These are phyloP conservation scores for Eucera pruinosa DNA, from an alignment of 2,888 invertebrate species.

Conservation along the genomic window DNA sequence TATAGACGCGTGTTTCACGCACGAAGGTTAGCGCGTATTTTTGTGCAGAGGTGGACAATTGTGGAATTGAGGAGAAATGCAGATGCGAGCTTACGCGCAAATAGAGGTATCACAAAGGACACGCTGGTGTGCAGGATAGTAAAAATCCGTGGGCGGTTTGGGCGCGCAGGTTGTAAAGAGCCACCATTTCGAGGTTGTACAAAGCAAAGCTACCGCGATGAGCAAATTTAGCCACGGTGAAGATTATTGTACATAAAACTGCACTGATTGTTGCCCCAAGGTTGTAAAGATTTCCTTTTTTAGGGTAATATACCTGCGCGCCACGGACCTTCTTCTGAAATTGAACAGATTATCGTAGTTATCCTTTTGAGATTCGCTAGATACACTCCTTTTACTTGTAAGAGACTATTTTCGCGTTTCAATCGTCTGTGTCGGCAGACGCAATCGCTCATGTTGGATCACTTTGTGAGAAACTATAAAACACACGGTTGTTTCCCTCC, in stretches of 20 bases:
- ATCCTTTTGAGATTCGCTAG: conserved; percentile 54
- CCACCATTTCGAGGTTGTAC: conserved; percentile 37
- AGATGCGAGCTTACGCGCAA: conserved; percentile 1
- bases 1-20: conserved; percentile 67
- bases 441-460: conserved; percentile 27
- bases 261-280: conserved; percentile 62
- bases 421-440: conserved; percentile 42
- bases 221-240: conserved; percentile 37
- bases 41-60: conserved; percentile 43
- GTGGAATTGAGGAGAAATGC: conserved; percentile 18
- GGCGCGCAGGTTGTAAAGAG: conserved; percentile 46
- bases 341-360: conserved; percentile 50
- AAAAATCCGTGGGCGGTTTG: conserved; percentile 54
- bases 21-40: conserved; percentile 41
- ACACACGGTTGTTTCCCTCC: neutral
- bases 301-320: conserved; percentile 18
- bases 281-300: conserved; percentile 62
- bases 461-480: conserved; percentile 18
- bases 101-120: conserved; percentile 28
- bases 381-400: conserved; percentile 24
- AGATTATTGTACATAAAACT: conserved; percentile 68
- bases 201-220: conserved; percentile 30
- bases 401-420: conserved; percentile 44
- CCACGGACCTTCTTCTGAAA: conserved; percentile 5
- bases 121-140: conserved; percentile 49